A percentile compares a stretch with the other conserved stretches of the same genome.
phyloP scores from a whole-genome alignment of 1,140 invertebrate species.

The Ptiloglossa arizonensis region DNA sequence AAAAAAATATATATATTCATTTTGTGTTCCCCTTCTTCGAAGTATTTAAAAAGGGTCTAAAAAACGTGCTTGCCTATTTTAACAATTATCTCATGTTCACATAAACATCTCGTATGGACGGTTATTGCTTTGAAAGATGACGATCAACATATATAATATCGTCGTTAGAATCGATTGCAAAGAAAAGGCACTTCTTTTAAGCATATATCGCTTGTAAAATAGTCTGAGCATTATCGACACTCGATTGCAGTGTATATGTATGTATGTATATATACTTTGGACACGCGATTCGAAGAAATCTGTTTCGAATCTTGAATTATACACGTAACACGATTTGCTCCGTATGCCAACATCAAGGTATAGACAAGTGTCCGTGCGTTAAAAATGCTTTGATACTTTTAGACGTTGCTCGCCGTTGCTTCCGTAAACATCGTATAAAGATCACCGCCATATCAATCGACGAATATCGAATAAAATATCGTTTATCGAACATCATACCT shows the following conservation, averaged over 20 bases:
- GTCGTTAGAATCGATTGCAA: constrained; percentile 67
- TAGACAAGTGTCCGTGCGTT: constrained; percentile 48
- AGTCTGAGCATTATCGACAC: constrained; percentile 52
- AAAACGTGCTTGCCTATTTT: constrained; percentile 66
- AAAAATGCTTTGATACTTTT: constrained; percentile 59
- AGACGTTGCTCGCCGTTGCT: constrained; percentile 42
- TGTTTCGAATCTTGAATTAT: constrained; percentile 49
- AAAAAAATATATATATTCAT: constrained; percentile 74
- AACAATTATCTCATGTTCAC: constrained; percentile 73
- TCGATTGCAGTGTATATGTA: constrained; percentile 39
- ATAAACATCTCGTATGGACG: constrained; percentile 78
- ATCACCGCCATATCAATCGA: constrained; percentile 33
- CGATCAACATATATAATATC: constrained; percentile 55
- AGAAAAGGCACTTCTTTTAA: constrained; percentile 70
- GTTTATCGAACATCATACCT: constrained; percentile 34
- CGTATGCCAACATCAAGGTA: constrained; percentile 49
- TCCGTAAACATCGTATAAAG: constrained; percentile 46
- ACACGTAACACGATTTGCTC: constrained; percentile 45
- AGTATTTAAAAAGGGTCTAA: constrained; percentile 65
- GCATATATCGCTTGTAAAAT: constrained; percentile 63
- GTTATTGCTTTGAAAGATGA: constrained; percentile 76
- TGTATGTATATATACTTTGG: constrained; percentile 39
- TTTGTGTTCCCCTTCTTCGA: constrained; percentile 55
- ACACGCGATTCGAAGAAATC: constrained; percentile 50
- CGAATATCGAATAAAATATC: constrained; percentile 46